Conservation (phyloP, 2,888 invertebrate genomes). For the Parthenolecanium corni region DNA sequence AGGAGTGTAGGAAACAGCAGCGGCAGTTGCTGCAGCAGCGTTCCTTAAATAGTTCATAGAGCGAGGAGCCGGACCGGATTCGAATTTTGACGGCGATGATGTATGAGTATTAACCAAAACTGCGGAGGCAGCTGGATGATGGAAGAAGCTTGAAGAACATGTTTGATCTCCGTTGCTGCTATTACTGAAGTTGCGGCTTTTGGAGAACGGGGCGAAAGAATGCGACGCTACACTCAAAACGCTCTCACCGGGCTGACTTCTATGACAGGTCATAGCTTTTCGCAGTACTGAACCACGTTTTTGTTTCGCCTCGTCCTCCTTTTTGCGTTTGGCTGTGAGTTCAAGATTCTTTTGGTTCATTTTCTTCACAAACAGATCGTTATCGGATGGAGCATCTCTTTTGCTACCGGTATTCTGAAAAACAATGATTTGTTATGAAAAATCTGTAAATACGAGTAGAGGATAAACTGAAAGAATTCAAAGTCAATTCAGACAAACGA, state of each 20-base stretch:
- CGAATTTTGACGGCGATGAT: no score
- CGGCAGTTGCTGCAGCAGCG: no score
- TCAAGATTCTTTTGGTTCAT: constrained; percentile 25
- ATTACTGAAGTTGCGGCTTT: constrained; percentile 1
- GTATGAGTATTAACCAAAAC: no score
- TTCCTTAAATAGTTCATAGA: no score
- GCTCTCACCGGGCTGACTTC: not conserved
- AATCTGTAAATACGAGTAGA: no score
- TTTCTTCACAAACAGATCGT: constrained; percentile 14
- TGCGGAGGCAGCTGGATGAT: not conserved
- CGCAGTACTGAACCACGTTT: constrained; percentile 9
- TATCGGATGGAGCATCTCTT: not conserved
- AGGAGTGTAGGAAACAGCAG: no score
- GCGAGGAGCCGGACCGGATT: no score
- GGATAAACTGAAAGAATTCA: no score
- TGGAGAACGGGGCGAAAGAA: not conserved
- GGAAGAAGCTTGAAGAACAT: constrained; percentile 5
- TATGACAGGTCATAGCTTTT: not conserved
- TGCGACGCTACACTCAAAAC: not conserved
- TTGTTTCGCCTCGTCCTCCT: constrained; percentile 26
- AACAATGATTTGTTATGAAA: no score
- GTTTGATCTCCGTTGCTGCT: not conserved
- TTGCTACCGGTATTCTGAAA: not conserved
- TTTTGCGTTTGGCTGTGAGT: constrained; percentile 18
- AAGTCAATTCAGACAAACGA: no score